Evolutionary conservation across 2,888 invertebrate species (phyloP).

Genomic region (Gastracanthus pulcherrimus): DNA sequence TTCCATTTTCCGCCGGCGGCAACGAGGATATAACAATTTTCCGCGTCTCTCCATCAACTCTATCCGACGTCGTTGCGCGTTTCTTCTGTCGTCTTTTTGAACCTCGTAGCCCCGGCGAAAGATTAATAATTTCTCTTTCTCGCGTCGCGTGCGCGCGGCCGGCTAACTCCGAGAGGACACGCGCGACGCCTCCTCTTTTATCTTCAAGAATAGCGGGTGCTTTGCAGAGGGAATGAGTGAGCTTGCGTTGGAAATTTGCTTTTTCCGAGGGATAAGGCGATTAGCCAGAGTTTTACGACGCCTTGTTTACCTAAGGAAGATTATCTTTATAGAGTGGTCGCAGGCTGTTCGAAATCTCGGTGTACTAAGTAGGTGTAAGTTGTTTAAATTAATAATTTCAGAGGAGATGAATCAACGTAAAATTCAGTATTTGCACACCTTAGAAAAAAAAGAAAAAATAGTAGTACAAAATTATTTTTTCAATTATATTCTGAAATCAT

Average conservation of each 20-base stretch:
- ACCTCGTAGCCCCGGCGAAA: slow-evolving; percentile 53
- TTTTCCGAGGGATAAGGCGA: slow-evolving; percentile 13
- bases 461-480: no score
- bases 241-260: background rate
- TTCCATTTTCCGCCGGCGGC: slow-evolving; percentile 22
- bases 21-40: slow-evolving; percentile 57
- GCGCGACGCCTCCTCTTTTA: slow-evolving; percentile 18
- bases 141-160: slow-evolving; percentile 29
- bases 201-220: background rate
- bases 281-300: background rate
- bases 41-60: slow-evolving; percentile 55
- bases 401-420: background rate
- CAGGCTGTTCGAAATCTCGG: background rate
- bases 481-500: no score
- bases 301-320: slow-evolving; percentile 14
- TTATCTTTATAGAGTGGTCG: slow-evolving; percentile 12
- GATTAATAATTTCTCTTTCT: slow-evolving; percentile 62
- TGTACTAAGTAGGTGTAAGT: background rate
- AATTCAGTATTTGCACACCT: background rate
- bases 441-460: no score
- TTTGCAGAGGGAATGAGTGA: slow-evolving; percentile 1
- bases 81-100: slow-evolving; percentile 46
- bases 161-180: slow-evolving; percentile 8
- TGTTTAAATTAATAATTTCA: background rate
- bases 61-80: slow-evolving; percentile 19